A percentile compares a stretch with the other conserved stretches of the same genome.
These are phyloP conservation scores for Calypte anna DNA, from an alignment of 2,113 vertebrate species.

Conservation along the genomic window DNA sequence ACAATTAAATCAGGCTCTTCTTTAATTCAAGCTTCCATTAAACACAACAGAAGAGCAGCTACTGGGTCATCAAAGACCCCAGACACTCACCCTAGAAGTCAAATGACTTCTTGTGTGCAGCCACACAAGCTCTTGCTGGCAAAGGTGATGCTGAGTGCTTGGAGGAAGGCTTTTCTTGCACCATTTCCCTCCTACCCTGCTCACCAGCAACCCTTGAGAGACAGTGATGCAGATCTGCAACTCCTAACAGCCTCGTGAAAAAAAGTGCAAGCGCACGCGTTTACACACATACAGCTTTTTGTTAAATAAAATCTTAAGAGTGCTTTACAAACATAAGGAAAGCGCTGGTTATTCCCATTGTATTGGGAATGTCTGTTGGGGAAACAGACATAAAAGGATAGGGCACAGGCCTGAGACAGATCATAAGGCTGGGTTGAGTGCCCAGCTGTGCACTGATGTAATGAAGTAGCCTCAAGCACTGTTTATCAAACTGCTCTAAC, in stretches of 20 bases:
- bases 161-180: neutral
- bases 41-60: neutral
- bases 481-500: constrained; percentile 52
- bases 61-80: neutral
- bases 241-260: constrained; percentile 46
- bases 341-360: neutral
- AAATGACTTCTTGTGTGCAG: neutral
- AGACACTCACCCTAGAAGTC: neutral
- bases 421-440: neutral
- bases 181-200: neutral
- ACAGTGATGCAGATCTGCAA: constrained; percentile 22
- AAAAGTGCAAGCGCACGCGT: neutral
- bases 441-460: constrained; percentile 40
- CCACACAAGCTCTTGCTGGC: neutral
- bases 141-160: neutral
- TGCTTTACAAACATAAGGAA: neutral
- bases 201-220: neutral
- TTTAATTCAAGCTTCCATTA: neutral
- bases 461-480: constrained; percentile 52
- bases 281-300: neutral
- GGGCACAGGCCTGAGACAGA: neutral
- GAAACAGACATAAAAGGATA: neutral
- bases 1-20: neutral
- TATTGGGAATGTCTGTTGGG: neutral
- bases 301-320: neutral